A percentile compares a stretch with the other conserved stretches of the same genome.
phyloP scores from a whole-genome alignment of 2,113 vertebrate genomes.

The Theropithecus gelada region DNA sequence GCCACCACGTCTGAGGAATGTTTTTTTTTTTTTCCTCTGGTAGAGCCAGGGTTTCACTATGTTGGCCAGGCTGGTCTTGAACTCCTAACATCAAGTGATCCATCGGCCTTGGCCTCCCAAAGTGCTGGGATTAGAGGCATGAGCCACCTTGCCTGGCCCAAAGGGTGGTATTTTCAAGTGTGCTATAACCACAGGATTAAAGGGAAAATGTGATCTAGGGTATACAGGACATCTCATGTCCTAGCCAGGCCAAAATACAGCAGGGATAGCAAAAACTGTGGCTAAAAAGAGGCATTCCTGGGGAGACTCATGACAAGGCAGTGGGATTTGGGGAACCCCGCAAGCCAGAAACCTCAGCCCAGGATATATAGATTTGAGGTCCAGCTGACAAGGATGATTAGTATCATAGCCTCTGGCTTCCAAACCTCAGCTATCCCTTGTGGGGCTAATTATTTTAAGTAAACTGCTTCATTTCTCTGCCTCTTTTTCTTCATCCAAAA shows the following conservation, averaged over 20 bases:
- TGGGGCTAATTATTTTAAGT: neutral
- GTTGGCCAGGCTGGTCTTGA: too few relatives aligned
- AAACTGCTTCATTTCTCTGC: neutral
- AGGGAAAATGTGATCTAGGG: neutral
- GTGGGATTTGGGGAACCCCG: too few relatives aligned
- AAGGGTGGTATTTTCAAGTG: neutral
- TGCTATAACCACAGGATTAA: neutral
- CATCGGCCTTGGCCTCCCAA: too few relatives aligned
- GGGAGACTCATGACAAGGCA: neutral
- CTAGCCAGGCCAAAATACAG: neutral
- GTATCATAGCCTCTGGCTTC: neutral
- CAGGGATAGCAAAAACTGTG: neutral
- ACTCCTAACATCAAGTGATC: too few relatives aligned
- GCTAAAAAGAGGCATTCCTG: neutral
- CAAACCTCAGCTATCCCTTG: neutral
- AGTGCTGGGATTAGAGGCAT: too few relatives aligned
- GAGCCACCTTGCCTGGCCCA: too few relatives aligned
- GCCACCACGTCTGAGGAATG: too few relatives aligned
- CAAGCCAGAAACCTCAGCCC: neutral
- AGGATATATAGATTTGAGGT: neutral
- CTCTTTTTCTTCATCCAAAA: neutral
- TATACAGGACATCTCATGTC: neutral
- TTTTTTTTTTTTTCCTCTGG: too few relatives aligned
- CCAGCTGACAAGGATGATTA: neutral
- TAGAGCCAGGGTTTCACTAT: too few relatives aligned